Conservation (phyloP, 2,113 vertebrate species). For the Oceanites oceanicus region DNA sequence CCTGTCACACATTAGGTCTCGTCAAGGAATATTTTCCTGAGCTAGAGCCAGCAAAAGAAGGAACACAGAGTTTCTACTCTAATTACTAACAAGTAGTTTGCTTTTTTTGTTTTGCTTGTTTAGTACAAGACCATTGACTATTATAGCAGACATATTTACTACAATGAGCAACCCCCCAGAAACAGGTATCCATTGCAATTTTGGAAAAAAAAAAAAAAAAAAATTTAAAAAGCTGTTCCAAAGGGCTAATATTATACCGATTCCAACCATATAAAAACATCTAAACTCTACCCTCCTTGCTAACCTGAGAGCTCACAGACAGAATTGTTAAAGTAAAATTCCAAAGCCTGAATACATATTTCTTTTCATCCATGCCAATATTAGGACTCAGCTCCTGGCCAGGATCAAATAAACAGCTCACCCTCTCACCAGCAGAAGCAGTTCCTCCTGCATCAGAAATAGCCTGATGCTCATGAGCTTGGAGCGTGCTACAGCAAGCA, state of each 20-base stretch:
- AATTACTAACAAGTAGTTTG: not conserved
- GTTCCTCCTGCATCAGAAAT: not conserved
- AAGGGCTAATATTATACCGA: not conserved
- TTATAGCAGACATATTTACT: not conserved
- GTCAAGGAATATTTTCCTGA: not conserved
- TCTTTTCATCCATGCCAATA: fast-evolving
- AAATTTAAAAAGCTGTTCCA: not conserved
- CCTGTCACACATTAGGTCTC: not conserved
- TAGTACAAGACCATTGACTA: not conserved
- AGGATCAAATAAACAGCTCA: not conserved
- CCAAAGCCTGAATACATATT: fast-evolving
- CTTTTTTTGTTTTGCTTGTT: not conserved
- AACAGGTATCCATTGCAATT: fast-evolving
- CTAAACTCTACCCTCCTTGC: not conserved
- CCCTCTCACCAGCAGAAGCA: not conserved
- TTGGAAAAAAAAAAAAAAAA: not conserved
- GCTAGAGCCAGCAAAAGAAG: not conserved
- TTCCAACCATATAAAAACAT: not conserved
- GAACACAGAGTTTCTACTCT: not conserved
- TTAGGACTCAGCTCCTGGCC: not conserved
- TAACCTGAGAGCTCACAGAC: not conserved
- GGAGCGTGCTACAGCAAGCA: fast-evolving
- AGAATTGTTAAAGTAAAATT: not conserved
- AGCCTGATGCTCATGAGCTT: fast-evolving
- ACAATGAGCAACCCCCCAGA: not conserved